Evolutionary conservation across 2,888 invertebrate species (phyloP).

Genomic region (Drymonia ruficornis): DNA sequence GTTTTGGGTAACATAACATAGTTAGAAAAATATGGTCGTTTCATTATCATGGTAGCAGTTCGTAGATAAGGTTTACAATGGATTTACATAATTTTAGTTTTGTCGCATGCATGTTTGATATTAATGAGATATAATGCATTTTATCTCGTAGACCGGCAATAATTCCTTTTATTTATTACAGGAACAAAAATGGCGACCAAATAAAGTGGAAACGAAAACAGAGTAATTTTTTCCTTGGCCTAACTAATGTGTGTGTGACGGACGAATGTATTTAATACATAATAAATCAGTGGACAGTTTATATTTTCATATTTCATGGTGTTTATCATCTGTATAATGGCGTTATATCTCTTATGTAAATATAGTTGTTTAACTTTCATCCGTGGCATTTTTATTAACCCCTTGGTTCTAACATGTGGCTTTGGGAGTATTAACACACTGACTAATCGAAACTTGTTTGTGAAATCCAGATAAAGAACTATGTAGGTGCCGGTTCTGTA

Average conservation of each 20-base stretch:
- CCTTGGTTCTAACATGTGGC: slow-evolving; percentile 6
- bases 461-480: no score
- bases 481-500: no score
- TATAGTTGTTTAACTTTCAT: slow-evolving; percentile 60
- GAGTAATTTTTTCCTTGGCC: slow-evolving; percentile 49
- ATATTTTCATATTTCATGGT: slow-evolving; percentile 61
- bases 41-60: no score
- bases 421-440: background rate
- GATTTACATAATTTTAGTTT: background rate
- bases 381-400: slow-evolving; percentile 38
- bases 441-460: no score
- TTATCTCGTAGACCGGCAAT: background rate
- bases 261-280: slow-evolving; percentile 38
- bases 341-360: slow-evolving; percentile 64
- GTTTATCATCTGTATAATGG: slow-evolving; percentile 55
- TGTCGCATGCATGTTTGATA: background rate
- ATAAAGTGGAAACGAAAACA: slow-evolving; percentile 72
- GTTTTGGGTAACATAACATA: no score
- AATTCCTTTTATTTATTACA: slow-evolving; percentile 52
- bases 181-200: slow-evolving; percentile 82
- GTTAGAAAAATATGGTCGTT: no score
- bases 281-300: slow-evolving; percentile 43
- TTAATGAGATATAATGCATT: background rate
- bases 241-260: slow-evolving; percentile 34
- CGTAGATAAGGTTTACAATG: no score